Evolutionary conservation across 2,797 vertebrate genomes (phyloP).

Genomic region (Melanotaenia nigrans): DNA sequence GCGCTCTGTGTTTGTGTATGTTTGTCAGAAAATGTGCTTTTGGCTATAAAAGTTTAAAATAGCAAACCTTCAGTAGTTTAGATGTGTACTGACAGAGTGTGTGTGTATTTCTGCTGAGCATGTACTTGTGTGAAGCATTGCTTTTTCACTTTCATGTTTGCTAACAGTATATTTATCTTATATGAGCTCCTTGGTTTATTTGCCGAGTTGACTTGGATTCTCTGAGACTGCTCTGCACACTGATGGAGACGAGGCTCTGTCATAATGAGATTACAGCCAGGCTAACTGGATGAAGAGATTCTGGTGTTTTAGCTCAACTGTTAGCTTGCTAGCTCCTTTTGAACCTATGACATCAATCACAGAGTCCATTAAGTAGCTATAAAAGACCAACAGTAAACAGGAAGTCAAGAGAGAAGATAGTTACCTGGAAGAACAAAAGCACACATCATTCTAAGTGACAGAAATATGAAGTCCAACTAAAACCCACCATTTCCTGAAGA

Average conservation of each 20-base stretch:
- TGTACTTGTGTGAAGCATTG: constrained; percentile 6
- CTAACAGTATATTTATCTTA: constrained; percentile 18
- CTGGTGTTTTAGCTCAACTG: constrained; percentile 40
- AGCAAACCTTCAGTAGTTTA: constrained; percentile 32
- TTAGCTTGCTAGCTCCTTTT: constrained; percentile 44
- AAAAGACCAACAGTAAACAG: constrained; percentile 35
- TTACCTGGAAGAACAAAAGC: constrained; percentile 9
- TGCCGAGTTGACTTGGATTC: constrained; percentile 11
- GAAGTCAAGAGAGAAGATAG: neutral
- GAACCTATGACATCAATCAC: constrained; percentile 55
- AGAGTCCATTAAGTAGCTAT: constrained; percentile 63
- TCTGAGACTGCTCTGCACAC: constrained; percentile 19
- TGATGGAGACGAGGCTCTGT: constrained; percentile 42
- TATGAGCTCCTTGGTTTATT: constrained; percentile 6
- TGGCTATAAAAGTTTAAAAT: constrained; percentile 60
- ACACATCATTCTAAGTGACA: constrained; percentile 13
- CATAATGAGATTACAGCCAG: constrained; percentile 57
- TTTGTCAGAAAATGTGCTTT: constrained; percentile 58
- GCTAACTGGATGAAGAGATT: constrained; percentile 64
- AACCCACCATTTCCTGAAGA: constrained; percentile 1
- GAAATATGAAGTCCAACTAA: constrained; percentile 17
- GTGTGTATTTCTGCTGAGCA: constrained; percentile 12
- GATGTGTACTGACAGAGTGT: constrained; percentile 21
- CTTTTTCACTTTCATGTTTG: constrained; percentile 29
- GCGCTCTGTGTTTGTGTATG: constrained; percentile 41